Base-by-base conservation (phyloP, 1,140 invertebrate species). In the Drosophila kepulauana region DNA sequence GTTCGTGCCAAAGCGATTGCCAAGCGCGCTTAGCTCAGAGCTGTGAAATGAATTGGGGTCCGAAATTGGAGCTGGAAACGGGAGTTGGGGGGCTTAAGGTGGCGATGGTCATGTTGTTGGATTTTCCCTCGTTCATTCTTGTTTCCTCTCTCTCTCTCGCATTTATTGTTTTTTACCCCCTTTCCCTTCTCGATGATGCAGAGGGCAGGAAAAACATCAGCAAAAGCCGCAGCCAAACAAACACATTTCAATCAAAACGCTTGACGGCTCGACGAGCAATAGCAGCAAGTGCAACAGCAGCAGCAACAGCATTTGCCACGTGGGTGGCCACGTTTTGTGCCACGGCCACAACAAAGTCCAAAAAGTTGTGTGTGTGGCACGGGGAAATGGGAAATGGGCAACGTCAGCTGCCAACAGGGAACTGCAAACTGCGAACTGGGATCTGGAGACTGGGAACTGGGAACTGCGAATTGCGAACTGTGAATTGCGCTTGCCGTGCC, bases 161-260 rank as follows among this genome's bases (percentile, higher is more conserved):
- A 78, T 85, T 81, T 81, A 86, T 85, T 85, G 82, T 74, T 80
- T 78, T 77, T 76, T 25, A 25, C 3, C 20, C 20, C 20, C 20
- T 25, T 25, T 3, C 20, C 20, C 20, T 20, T 1, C 16, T 20
- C 16, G 16, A 16, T 16, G 1, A 16, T 3, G 30, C 7, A 11
- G n/a, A 13, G 20, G n/a, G 48, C 11, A n/a, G 8, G 30, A 30
- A 35, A 25, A 33, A 51, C 59, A 68, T 25, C 43, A 63, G 64
- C 57, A 66, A 70, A 80, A 82, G 74, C 77, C 77, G 70, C 80
- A 84, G 85, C 78, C 80, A 84, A 88, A 89, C 85, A 88, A 88
- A 84, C 85, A 88, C 80, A 89, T 88, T 88, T 88, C 80, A 88
- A 88, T 88, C 85, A 84, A 84, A 88, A 84, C 73, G 71, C 61